Conservation (phyloP, 2,797 vertebrate species). For the Catharus ustulatus region DNA sequence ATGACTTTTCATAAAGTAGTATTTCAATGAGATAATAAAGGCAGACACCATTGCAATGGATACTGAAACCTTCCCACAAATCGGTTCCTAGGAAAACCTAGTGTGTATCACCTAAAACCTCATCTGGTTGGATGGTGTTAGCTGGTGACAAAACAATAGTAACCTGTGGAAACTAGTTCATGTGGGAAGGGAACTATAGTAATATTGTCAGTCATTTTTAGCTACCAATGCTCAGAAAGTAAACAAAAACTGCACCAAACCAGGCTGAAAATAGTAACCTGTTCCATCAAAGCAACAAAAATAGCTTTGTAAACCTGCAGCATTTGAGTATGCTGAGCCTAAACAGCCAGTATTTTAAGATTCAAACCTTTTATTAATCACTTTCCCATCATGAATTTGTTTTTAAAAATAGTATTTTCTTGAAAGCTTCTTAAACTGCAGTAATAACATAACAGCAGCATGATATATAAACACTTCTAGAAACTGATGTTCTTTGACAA, state of each 20-base stretch:
- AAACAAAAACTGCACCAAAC: neutral
- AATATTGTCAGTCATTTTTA: neutral
- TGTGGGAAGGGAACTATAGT: neutral
- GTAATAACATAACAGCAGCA: neutral
- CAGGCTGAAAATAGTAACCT: neutral
- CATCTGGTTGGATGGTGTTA: neutral
- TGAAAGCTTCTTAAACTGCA: neutral
- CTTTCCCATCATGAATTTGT: neutral
- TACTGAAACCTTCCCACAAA: neutral
- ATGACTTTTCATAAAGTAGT: neutral
- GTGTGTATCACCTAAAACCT: neutral
- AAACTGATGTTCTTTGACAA: neutral
- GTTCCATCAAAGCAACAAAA: neutral
- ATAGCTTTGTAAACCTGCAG: neutral
- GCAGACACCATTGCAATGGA: neutral
- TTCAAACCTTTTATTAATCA: neutral
- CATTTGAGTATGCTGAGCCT: neutral
- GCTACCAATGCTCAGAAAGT: neutral
- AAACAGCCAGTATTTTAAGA: neutral
- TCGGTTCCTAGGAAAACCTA: neutral
- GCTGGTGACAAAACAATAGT: neutral
- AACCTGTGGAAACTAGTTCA: neutral
- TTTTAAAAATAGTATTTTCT: neutral
- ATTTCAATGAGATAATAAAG: neutral
- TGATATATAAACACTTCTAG: neutral